Conservation (phyloP, 2,113 vertebrate species). For the Benthochromis sp. region DNA sequence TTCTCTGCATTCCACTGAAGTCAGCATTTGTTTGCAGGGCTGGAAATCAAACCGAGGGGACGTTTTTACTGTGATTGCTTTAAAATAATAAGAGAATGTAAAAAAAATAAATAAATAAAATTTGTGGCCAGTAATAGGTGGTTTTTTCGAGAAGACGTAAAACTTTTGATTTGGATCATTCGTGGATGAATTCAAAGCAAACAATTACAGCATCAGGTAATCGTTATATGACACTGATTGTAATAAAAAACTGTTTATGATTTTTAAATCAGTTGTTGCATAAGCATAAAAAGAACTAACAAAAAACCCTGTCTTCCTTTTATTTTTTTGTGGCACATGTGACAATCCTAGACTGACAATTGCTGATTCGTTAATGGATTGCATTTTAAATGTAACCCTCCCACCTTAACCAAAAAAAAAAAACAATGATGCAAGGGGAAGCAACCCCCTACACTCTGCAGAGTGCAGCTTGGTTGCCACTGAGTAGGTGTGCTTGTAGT, state of each 20-base stretch:
- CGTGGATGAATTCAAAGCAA: neutral
- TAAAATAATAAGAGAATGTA: neutral
- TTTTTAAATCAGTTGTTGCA: neutral
- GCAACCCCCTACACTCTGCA: slow-evolving; percentile 19
- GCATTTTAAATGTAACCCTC: slow-evolving; percentile 16
- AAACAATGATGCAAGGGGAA: slow-evolving; percentile 49
- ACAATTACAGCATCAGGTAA: neutral
- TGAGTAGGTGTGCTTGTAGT: slow-evolving; percentile 41
- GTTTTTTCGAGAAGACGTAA: neutral
- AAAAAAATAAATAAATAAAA: neutral
- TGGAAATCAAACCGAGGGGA: neutral
- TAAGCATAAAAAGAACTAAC: neutral
- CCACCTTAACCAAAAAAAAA: slow-evolving; percentile 16
- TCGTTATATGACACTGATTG: neutral
- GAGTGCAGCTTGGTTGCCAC: neutral
- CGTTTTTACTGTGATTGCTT: neutral
- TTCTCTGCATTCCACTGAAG: neutral
- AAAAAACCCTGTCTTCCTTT: neutral
- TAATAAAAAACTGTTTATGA: neutral
- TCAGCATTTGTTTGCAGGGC: neutral
- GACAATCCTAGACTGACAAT: neutral
- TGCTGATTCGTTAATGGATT: slow-evolving; percentile 29
- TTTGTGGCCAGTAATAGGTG: neutral
- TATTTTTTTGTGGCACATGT: neutral
- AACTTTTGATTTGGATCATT: neutral